These are phyloP conservation scores for Hanleya hanleyi DNA, from an alignment of 2,888 invertebrate species.

Conservation along the genomic window DNA sequence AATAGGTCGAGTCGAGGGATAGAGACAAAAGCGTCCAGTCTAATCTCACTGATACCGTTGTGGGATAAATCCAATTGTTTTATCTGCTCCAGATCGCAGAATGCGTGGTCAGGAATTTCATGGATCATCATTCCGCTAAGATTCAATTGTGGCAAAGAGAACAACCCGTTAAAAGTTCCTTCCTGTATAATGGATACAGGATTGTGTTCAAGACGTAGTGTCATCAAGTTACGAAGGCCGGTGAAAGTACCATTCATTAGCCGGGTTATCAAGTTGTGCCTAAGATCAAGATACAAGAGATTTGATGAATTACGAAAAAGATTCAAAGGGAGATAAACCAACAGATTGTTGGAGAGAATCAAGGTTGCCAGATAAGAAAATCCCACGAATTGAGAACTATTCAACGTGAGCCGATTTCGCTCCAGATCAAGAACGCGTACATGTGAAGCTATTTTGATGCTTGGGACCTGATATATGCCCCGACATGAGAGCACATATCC, in stretches of 20 bases:
- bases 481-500: background rate
- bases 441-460: background rate
- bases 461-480: background rate
- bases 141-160: background rate
- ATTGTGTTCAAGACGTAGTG: background rate
- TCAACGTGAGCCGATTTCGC: background rate
- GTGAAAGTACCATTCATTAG: background rate
- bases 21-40: constrained; percentile 12
- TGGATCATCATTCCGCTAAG: background rate
- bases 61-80: constrained; percentile 27
- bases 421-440: background rate
- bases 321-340: background rate
- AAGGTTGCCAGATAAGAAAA: background rate
- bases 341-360: background rate
- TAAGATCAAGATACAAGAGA: background rate
- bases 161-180: background rate
- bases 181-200: background rate
- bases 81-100: background rate
- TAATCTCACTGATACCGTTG: constrained; percentile 30
- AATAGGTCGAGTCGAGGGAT: constrained; percentile 7
- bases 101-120: background rate
- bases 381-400: background rate
- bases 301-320: background rate
- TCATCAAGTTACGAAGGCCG: background rate
- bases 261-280: background rate